Base-by-base conservation (phyloP, 1,140 invertebrate genomes). In the Drosophila tristis region DNA sequence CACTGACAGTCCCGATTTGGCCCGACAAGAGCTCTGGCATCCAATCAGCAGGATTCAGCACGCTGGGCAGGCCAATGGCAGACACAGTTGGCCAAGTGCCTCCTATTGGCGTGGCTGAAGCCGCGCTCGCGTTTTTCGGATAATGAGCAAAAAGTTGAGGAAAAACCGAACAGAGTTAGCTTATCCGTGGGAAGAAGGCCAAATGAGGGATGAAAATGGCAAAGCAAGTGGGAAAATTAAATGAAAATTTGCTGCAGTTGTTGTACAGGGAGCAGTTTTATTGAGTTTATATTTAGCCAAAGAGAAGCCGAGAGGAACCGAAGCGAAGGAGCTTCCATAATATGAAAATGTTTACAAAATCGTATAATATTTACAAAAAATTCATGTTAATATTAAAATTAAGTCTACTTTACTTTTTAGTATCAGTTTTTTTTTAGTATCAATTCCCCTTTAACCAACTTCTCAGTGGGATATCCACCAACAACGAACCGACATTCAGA, bases 91-190 rank as follows among this genome's bases (percentile, higher is more conserved):
- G 35, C 66, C 82, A 86, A 87, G 74, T 80, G 66, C 74, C 73
- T 77, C 74, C 74, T 74, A 86, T 87, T 86, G 82, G 82, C 63
- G 72, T 56, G 63, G 81, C 80, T 73, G 85, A 80, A 85, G 76
- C 70, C 80, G 55, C 76, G 78, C 48, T 60, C 78, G 81, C 74
- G 74, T 76, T 86, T 85, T 86, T 67, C 50, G 57, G 82, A 47
- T 86, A 86, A 86, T 86, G 82, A 86, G 84, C 77, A 86, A 87
- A 86, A 85, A 85, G 44, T 73, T 70, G 66, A 70, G 68, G 66
- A 70, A 70, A 68, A 70, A 58, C 64, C 55, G 44, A 47, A 50
- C 58, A 49, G 65, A 70, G 63, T 72, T 82, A 56, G 71, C 70
- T 84, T 84, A 84, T 62, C 76, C 79, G 48, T 73, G 73, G 65